Evolutionary conservation across 2,888 invertebrate species (phyloP).

Genomic region (Amiota mariae): DNA sequence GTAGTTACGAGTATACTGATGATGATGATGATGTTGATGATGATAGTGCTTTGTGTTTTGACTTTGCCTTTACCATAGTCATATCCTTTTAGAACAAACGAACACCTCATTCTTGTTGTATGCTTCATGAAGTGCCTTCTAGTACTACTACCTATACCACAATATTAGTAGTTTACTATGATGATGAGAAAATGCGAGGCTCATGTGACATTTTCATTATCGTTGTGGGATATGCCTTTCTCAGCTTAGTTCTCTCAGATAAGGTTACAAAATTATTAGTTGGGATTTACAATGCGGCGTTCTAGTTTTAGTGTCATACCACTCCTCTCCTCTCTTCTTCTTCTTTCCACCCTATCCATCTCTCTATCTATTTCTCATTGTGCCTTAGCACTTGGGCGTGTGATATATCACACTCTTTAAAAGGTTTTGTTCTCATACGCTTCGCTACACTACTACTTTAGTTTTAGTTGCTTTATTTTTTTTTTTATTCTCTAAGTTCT

Average conservation of each 20-base stretch:
- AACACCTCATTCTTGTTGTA: not conserved
- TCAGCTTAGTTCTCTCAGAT: slow-evolving; percentile 48
- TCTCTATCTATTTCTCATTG: not conserved
- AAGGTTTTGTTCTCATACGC: not conserved
- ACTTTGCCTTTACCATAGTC: not conserved
- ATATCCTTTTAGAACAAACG: not conserved
- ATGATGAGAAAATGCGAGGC: slow-evolving; percentile 71
- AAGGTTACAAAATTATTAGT: slow-evolving; percentile 70
- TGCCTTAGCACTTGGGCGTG: not conserved
- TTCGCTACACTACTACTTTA: not conserved
- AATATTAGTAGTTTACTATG: slow-evolving; percentile 39
- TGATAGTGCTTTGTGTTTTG: slow-evolving; percentile 3
- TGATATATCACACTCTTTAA: slow-evolving; percentile 9
- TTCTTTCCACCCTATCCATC: not conserved
- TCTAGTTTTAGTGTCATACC: slow-evolving; percentile 48
- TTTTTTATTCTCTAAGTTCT: not conserved
- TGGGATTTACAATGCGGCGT: slow-evolving; percentile 58
- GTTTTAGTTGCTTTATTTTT: not conserved
- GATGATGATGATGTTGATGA: not conserved
- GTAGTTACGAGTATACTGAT: not conserved
- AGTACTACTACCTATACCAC: not conserved
- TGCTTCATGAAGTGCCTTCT: not conserved
- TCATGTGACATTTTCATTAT: slow-evolving; percentile 72
- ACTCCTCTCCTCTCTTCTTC: not conserved
- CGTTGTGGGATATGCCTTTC: slow-evolving; percentile 61